phyloP scores from a whole-genome alignment of 2,113 vertebrate species.

The Eurypyga helias region DNA sequence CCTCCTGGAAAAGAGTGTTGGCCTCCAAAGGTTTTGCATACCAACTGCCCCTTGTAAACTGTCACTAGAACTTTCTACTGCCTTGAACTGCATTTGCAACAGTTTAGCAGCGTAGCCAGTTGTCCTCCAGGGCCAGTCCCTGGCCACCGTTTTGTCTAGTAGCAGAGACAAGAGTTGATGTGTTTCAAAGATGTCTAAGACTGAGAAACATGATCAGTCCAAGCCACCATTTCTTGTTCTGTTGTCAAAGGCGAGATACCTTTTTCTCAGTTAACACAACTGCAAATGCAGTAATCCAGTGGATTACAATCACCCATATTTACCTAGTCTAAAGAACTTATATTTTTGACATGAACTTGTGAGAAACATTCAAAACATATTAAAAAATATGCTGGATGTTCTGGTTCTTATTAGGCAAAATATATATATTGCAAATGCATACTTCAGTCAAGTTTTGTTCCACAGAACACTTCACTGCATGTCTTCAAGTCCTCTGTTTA shows the following conservation, averaged over 20 bases:
- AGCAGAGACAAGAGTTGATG: not conserved
- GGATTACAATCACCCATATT: fast-evolving
- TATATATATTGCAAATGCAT: not conserved
- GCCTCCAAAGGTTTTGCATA: not conserved
- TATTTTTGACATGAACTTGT: not conserved
- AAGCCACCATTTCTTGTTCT: not conserved
- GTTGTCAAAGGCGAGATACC: not conserved
- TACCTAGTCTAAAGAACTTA: not conserved
- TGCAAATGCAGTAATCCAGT: not conserved
- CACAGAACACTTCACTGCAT: not conserved
- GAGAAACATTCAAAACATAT: not conserved
- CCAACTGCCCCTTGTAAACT: not conserved
- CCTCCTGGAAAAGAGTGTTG: not conserved
- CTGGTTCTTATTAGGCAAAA: not conserved
- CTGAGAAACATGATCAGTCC: not conserved
- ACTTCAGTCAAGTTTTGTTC: not conserved
- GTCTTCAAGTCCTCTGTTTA: not conserved
- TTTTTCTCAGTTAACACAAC: not conserved
- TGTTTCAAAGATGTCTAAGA: not conserved
- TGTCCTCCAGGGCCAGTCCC: not conserved
- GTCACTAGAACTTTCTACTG: not conserved
- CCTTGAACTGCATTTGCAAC: not conserved
- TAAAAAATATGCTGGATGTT: not conserved
- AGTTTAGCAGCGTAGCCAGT: not conserved
- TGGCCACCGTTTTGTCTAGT: not conserved